Evolutionary conservation across 2,797 vertebrate genomes (phyloP).

Genomic region (Nannoperca australis): DNA sequence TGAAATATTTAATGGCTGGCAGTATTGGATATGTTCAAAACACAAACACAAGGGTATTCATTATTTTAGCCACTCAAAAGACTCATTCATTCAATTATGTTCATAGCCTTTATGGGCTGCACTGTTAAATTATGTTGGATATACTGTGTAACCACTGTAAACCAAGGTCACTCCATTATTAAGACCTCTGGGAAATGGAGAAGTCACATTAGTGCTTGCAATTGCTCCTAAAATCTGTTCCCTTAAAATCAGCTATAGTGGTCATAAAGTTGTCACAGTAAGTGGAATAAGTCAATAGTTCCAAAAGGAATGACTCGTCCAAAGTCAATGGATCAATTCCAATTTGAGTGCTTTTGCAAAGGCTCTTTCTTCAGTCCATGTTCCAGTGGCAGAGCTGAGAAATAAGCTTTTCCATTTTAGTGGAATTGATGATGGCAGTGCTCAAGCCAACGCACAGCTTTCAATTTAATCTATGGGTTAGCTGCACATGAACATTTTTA

Average conservation of each 20-base stretch:
- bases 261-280: constrained; percentile 79
- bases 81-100: constrained; percentile 66
- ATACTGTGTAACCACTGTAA: constrained; percentile 61
- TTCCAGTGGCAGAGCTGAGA: constrained; percentile 71
- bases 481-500: constrained; percentile 48
- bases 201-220: constrained; percentile 71
- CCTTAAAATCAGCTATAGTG: constrained; percentile 71
- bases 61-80: constrained; percentile 69
- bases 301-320: constrained; percentile 70
- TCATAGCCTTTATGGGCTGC: constrained; percentile 55
- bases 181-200: constrained; percentile 68
- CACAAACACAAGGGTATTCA: constrained; percentile 62
- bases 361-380: constrained; percentile 61
- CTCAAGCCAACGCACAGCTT: constrained; percentile 51
- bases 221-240: constrained; percentile 68
- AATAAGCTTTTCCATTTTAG: constrained; percentile 71
- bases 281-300: constrained; percentile 75
- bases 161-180: constrained; percentile 74
- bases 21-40: constrained; percentile 55
- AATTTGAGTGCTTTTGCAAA: constrained; percentile 76
- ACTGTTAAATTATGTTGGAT: constrained; percentile 65
- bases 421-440: constrained; percentile 57
- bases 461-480: constrained; percentile 51
- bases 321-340: constrained; percentile 72
- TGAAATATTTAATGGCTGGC: constrained; percentile 61